Evolutionary conservation across 2,113 vertebrate species (phyloP).

Genomic region (Tiliqua scincoides): DNA sequence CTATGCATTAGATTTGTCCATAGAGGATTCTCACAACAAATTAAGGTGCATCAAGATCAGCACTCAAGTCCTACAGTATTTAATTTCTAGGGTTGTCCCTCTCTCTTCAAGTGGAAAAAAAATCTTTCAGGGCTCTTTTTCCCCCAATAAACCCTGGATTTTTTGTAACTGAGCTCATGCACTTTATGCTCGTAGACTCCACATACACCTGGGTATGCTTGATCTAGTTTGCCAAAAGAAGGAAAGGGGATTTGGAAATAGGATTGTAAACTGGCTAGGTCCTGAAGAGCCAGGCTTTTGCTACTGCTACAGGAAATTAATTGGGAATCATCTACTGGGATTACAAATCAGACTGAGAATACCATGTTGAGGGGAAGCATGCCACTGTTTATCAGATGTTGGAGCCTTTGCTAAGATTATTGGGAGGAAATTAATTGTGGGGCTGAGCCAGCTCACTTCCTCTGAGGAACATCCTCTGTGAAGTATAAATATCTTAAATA

Average conservation of each 20-base stretch:
- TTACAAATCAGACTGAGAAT: neutral
- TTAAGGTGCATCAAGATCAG: neutral
- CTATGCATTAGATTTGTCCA: conserved; percentile 40
- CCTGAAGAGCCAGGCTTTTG: neutral
- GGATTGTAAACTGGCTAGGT: neutral
- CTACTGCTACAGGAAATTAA: neutral
- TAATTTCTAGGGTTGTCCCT: neutral
- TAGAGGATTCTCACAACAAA: neutral
- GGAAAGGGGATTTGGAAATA: neutral
- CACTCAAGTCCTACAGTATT: no score
- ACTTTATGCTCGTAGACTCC: neutral
- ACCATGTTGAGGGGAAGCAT: neutral
- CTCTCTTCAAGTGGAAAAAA: neutral
- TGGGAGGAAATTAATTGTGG: neutral
- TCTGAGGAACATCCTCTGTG: neutral
- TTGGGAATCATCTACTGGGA: no score
- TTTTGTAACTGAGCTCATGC: neutral
- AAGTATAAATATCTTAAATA: no score
- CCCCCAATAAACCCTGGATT: neutral
- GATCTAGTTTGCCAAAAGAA: neutral
- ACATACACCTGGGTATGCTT: neutral
- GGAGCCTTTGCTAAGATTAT: neutral
- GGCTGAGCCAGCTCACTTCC: neutral
- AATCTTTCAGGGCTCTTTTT: neutral
- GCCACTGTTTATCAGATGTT: neutral